phyloP scores from a whole-genome alignment of 2,113 vertebrate species.

The Paradisaea rubra region DNA sequence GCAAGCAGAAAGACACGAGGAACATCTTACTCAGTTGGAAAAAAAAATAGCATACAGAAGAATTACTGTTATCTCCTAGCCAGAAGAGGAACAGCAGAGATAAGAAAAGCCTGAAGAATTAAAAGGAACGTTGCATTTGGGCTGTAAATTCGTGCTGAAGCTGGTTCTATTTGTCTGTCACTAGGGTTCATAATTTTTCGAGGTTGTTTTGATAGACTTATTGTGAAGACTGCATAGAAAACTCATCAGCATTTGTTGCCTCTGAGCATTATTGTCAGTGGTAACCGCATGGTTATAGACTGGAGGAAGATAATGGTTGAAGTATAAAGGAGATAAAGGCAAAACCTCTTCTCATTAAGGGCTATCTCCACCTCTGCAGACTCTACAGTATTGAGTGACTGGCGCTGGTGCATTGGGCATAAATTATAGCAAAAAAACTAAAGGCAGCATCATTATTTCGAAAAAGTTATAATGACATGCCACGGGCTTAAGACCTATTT shows the following conservation, averaged over 20 bases:
- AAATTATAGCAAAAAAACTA: constrained; percentile 82
- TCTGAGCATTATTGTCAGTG: constrained; percentile 94
- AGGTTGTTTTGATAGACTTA: constrained; percentile 93
- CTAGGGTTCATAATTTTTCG: constrained; percentile 83
- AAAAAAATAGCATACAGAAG: constrained; percentile 86
- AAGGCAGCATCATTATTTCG: constrained; percentile 55
- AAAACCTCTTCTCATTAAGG: constrained; percentile 98
- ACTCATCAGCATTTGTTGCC: constrained; percentile 96
- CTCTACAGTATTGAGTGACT: constrained; percentile 88
- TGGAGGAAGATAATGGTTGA: constrained; percentile 94
- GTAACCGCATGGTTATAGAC: constrained; percentile 97
- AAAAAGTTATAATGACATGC: constrained; percentile 66
- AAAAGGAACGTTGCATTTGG: constrained; percentile 85
- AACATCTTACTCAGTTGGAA: constrained; percentile 85
- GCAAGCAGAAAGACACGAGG: constrained; percentile 93
- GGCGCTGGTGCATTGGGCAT: constrained; percentile 78
- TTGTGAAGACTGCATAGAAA: constrained; percentile 95
- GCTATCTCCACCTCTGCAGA: constrained; percentile 97
- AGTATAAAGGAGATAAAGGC: constrained; percentile 95
- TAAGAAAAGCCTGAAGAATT: constrained; percentile 93
- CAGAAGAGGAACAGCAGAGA: constrained; percentile 94
- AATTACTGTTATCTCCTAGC: constrained; percentile 98
- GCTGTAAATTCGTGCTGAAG: constrained; percentile 88
- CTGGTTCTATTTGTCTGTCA: constrained; percentile 86
- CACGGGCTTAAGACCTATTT: constrained; percentile 65